Evolutionary conservation across 2,888 invertebrate species (phyloP).

Genomic region (Clistopyga incitator): DNA sequence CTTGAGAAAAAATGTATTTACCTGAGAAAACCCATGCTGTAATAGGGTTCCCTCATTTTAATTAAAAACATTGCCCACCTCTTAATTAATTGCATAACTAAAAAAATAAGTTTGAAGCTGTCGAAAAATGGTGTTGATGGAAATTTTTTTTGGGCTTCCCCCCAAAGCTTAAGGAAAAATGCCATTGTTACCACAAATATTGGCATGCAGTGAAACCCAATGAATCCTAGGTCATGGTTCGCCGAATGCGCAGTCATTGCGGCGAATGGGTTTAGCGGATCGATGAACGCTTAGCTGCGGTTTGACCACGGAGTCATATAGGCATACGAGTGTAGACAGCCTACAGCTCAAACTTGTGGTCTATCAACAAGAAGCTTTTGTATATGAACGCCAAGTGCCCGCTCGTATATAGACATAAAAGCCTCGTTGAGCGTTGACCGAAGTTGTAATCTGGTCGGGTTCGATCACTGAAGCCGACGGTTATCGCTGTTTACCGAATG

Average conservation of each 20-base stretch:
- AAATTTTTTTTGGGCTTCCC: not conserved
- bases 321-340: conserved; percentile 37
- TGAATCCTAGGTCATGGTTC: conserved; percentile 41
- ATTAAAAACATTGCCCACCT: not conserved
- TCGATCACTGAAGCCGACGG: conserved; percentile 28
- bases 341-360: conserved; percentile 58
- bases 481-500: conserved; percentile 27
- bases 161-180: not conserved
- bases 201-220: not conserved
- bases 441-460: conserved; percentile 40
- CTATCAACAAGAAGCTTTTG: conserved; percentile 48
- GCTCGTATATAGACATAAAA: conserved; percentile 6
- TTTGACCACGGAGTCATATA: conserved; percentile 25
- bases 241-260: conserved; percentile 35
- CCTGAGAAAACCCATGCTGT: too few species aligned
- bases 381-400: not conserved
- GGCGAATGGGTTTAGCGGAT: conserved; percentile 46
- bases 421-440: conserved; percentile 26
- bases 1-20: too few species aligned
- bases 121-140: not conserved
- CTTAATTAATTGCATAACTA: not conserved
- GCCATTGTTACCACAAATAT: not conserved
- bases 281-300: conserved; percentile 40
- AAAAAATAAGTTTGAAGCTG: not conserved
- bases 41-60: too few species aligned